Conservation (phyloP, 2,888 invertebrate genomes). For the Ceramica pisi region DNA sequence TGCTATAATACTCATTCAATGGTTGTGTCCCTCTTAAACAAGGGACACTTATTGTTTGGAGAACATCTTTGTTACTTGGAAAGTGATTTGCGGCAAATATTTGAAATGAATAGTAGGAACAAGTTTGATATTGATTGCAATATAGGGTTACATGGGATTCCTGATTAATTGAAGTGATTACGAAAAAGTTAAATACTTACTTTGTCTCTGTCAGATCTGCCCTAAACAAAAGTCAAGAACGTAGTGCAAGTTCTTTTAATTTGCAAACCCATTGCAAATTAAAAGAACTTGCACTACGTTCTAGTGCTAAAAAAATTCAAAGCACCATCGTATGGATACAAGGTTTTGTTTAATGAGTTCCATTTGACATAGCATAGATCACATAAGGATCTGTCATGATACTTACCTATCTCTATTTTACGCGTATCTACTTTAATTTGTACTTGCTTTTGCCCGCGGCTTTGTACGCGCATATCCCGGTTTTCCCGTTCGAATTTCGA, state of each 20-base stretch:
- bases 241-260: no score
- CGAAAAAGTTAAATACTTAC: background rate
- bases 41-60: conserved; percentile 34
- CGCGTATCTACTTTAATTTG: background rate
- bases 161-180: background rate
- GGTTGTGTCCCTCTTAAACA: conserved; percentile 34
- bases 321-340: background rate
- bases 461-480: no score
- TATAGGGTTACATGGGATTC: background rate
- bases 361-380: background rate
- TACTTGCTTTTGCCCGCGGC: no score
- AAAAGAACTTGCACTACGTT: no score
- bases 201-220: no score
- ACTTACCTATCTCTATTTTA: background rate
- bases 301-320: background rate
- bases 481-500: no score
- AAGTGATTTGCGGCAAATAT: conserved; percentile 31
- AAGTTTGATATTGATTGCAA: conserved; percentile 14
- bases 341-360: background rate
- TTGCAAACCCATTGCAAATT: no score
- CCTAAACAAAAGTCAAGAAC: no score
- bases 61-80: conserved; percentile 22
- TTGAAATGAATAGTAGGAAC: conserved; percentile 23
- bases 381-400: no score
- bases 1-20: conserved; percentile 30